Conservation (phyloP, 2,113 vertebrate genomes). For the Notechis scutatus region DNA sequence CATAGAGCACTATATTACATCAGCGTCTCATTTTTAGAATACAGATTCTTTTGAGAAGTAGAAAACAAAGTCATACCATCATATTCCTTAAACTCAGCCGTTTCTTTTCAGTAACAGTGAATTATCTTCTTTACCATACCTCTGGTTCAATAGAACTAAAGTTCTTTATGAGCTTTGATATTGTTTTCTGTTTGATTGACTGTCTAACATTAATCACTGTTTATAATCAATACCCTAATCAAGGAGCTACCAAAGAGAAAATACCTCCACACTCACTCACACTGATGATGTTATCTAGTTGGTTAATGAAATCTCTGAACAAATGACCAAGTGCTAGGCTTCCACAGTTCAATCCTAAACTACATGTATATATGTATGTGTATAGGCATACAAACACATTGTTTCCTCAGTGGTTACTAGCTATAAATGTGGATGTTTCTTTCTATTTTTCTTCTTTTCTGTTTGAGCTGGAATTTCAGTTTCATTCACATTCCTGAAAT, state of each 20-base stretch:
- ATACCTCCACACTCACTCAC: background rate
- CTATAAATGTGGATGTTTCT: conserved; percentile 18
- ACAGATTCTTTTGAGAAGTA: background rate
- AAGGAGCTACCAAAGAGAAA: background rate
- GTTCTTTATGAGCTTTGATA: background rate
- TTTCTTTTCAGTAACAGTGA: background rate
- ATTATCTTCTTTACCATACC: background rate
- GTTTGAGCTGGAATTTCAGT: conserved; percentile 29
- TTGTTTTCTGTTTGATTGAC: background rate
- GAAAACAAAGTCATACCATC: background rate
- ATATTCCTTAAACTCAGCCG: background rate
- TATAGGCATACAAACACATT: too few relatives aligned
- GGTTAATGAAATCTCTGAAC: background rate
- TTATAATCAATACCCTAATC: background rate
- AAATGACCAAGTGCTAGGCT: background rate
- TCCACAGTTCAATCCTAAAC: background rate
- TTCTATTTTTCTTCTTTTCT: background rate
- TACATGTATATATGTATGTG: background rate
- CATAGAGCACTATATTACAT: background rate
- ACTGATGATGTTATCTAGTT: background rate
- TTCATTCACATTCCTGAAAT: conserved; percentile 36
- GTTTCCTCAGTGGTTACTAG: background rate
- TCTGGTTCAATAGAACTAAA: background rate
- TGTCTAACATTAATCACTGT: background rate
- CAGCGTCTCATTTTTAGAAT: background rate